Conservation (phyloP, 2,888 invertebrate species). For the Pachliopta kotzebuea region DNA sequence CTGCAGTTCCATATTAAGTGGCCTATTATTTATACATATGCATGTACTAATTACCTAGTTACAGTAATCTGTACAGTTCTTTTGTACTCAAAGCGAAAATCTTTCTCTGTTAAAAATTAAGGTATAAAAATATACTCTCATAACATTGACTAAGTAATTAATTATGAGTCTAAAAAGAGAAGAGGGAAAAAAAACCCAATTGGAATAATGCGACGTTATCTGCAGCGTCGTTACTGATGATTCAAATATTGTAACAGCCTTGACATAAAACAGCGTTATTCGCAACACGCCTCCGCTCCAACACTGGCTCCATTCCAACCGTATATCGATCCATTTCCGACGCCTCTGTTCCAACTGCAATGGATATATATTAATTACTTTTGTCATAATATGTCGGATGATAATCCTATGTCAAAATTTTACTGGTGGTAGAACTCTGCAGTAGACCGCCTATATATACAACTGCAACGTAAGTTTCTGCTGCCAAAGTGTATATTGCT, state of each 20-base stretch:
- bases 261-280: constrained; percentile 28
- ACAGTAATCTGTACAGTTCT: no score
- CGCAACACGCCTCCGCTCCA: constrained; percentile 9
- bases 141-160: no score
- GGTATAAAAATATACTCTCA: no score
- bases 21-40: no score
- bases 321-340: constrained; percentile 25
- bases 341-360: constrained; percentile 11
- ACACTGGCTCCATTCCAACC: constrained; percentile 28
- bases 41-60: no score
- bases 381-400: background rate
- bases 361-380: constrained; percentile 22
- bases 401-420: background rate
- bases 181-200: background rate
- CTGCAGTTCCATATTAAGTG: no score
- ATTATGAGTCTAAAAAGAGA: background rate
- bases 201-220: constrained; percentile 13
- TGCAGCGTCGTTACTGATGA: constrained; percentile 22
- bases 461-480: no score
- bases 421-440: no score
- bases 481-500: no score
- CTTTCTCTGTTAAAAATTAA: no score
- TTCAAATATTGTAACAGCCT: constrained; percentile 28
- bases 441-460: no score
- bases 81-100: no score